Evolutionary conservation across 2,888 invertebrate species (phyloP).

Genomic region (Campaea margaritaria): DNA sequence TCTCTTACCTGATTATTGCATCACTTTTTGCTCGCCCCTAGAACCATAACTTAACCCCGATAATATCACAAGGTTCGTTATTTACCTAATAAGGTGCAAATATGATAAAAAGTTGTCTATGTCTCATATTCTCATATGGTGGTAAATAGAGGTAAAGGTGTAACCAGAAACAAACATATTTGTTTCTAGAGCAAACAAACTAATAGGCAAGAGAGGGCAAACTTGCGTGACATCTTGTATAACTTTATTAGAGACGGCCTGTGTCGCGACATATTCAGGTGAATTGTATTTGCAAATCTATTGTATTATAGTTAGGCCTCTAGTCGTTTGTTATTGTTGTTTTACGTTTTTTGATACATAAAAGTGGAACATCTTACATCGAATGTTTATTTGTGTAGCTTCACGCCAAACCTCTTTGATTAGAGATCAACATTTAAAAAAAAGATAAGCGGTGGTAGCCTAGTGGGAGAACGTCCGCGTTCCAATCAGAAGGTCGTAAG

Average conservation of each 20-base stretch:
- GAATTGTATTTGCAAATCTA: slow-evolving; percentile 10
- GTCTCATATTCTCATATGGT: slow-evolving; percentile 17
- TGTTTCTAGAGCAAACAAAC: slow-evolving; percentile 46
- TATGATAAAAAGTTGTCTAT: slow-evolving; percentile 23
- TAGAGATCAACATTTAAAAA: no score
- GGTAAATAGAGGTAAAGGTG: slow-evolving; percentile 25
- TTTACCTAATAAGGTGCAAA: slow-evolving; percentile 20
- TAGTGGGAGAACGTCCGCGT: no score
- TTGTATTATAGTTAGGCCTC: background rate
- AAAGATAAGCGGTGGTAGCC: no score
- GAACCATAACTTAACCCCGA: no score
- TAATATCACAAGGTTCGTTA: background rate
- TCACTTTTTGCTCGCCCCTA: no score
- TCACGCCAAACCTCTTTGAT: no score
- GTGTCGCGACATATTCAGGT: slow-evolving; percentile 11
- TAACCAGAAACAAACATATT: slow-evolving; percentile 43
- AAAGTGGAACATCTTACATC: background rate
- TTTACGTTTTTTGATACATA: background rate
- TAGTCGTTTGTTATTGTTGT: background rate
- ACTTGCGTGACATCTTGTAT: slow-evolving; percentile 43
- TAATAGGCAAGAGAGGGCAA: slow-evolving; percentile 41
- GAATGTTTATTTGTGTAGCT: no score
- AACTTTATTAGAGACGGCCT: slow-evolving; percentile 43
- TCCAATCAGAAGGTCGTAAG: no score
- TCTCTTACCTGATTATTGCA: no score